A percentile compares a stretch with the other conserved stretches of the same genome.
These are phyloP conservation scores for Ceratoteleas bidentatus DNA, from an alignment of 1,140 invertebrate species.

Conservation along the genomic window DNA sequence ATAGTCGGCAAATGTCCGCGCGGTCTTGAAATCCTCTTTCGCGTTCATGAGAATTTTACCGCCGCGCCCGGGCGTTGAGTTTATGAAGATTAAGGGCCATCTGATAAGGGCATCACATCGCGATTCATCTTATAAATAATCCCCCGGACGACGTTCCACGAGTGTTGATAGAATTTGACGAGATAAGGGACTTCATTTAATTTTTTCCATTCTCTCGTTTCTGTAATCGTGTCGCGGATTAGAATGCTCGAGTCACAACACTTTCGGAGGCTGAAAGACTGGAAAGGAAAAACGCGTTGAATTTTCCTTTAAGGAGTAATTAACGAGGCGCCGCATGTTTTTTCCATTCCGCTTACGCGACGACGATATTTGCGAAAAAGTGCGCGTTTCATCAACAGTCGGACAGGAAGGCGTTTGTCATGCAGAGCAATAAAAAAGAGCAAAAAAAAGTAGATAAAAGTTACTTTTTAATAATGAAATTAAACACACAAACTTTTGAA, in stretches of 20 bases:
- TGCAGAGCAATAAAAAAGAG: too few species aligned
- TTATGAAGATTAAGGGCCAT: slow-evolving; percentile 56
- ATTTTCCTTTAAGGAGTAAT: too few species aligned
- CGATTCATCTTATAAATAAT: slow-evolving; percentile 55
- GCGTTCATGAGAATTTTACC: slow-evolving; percentile 56
- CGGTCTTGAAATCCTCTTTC: slow-evolving; percentile 62
- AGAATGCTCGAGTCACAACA: not conserved
- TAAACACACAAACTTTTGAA: too few species aligned
- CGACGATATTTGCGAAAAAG: too few species aligned
- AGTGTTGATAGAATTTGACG: slow-evolving; percentile 50
- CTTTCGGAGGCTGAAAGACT: too few species aligned
- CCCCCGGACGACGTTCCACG: not conserved
- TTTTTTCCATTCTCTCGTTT: not conserved
- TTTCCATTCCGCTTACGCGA: too few species aligned
- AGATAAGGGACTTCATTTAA: slow-evolving; percentile 51
- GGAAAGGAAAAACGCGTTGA: too few species aligned
- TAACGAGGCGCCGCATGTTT: too few species aligned
- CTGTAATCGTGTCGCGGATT: slow-evolving; percentile 2
- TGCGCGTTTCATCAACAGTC: too few species aligned
- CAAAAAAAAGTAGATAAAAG: too few species aligned
- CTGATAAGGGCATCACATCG: slow-evolving; percentile 46
- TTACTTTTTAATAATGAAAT: too few species aligned
- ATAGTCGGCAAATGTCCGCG: slow-evolving; percentile 60
- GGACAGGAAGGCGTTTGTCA: too few species aligned
- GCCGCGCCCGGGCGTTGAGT: slow-evolving; percentile 17